Evolutionary conservation across 2,888 invertebrate genomes (phyloP), one percentile per base, ranked within the genome.

Genomic region (Ceriagrion tenellum): DNA sequence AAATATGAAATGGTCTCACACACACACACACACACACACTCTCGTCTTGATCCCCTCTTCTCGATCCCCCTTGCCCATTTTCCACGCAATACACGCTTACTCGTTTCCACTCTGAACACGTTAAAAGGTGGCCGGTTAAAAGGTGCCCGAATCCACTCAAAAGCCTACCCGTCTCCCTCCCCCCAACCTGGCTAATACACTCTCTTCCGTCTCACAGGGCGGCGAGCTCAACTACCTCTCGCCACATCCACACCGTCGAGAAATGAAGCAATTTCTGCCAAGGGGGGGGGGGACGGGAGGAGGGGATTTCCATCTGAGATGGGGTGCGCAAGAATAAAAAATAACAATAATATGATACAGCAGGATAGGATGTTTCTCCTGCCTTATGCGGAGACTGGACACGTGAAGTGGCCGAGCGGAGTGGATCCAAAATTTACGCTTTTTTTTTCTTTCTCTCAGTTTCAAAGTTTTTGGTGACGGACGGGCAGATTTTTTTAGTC

Each of bases 401-500:
- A 69, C 69, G 69, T 69, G n/a, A 69, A 69, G 69, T 69, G 23
- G 69, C 69, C 12, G 26, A 69, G 69, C 10, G 26, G 69, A 26
- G 69, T 69, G 69, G 69, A 10, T 69, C 26, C 69, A 6, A 26
- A 81, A 81, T 35, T 69, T 20, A 13, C 59, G 23, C n/a, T 20
- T 81, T 81, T 81, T 30, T 81, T 81, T 81, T 35, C 35, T 18
- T 8, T 35, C 81, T 35, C 30, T 30, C 30, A 35, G 35, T 81
- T 81, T 35, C 18, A 16, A 81, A 81, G 18, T 81, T 81, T 81
- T 81, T 26, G 81, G 81, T 81, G 81, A 81, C 81, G 81, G 81
- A 81, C 81, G 35, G 81, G n/a, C 81, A 35, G 35, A 1, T 20
- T 69, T 47, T 69, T n/a, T 69, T 69, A n/a, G 18, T 20, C 59